Conservation (phyloP, 2,797 vertebrate species). For the Sebastes steindachneri region DNA sequence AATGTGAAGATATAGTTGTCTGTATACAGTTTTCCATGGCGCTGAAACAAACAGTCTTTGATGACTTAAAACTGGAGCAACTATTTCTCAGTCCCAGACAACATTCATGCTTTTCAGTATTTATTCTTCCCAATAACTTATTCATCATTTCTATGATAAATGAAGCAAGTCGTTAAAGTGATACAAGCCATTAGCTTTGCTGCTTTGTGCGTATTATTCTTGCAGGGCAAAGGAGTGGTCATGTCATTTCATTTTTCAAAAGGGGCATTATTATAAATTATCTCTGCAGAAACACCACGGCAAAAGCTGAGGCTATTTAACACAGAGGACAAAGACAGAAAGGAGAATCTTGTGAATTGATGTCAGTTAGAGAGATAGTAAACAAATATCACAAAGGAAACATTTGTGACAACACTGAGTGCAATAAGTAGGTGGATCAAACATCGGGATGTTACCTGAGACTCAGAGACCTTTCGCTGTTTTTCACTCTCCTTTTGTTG, state of each 20-base stretch:
- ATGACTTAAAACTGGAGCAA: neutral
- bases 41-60: neutral
- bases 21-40: neutral
- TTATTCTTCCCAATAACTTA: neutral
- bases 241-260: conserved; percentile 1
- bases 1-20: neutral
- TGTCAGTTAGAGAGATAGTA: neutral
- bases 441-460: conserved; percentile 80
- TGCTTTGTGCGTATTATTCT: neutral
- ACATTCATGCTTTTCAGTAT: neutral
- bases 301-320: neutral
- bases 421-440: neutral
- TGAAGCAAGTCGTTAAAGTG: neutral
- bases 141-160: neutral
- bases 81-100: neutral
- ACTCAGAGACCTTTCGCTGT: conserved; percentile 87
- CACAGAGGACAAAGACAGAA: neutral
- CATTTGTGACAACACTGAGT: neutral
- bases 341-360: neutral
- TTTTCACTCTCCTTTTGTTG: conserved; percentile 94
- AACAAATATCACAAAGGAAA: neutral
- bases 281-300: neutral
- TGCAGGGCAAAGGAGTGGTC: neutral
- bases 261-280: neutral
- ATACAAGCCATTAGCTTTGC: neutral